Percentiles rank a stretch among this genome's conserved stretches.
Evolutionary conservation across 1,140 invertebrate species (phyloP).

Genomic region (Caerostris darwini): DNA sequence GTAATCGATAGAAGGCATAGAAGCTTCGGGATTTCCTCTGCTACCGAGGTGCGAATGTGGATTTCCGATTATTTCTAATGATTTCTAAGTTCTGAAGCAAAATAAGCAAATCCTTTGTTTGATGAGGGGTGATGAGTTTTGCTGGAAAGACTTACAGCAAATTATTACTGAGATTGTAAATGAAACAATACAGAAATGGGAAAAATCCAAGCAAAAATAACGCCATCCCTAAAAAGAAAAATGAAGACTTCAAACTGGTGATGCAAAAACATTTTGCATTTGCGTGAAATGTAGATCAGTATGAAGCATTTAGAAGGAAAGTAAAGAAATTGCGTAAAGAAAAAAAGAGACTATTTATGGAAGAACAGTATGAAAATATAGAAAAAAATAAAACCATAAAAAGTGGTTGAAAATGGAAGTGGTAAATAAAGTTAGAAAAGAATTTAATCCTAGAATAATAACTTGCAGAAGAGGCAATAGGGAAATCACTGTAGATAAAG

Average conservation of each 20-base stretch:
- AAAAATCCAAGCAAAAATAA: background rate
- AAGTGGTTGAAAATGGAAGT: background rate
- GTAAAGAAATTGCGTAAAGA: background rate
- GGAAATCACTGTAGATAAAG: background rate
- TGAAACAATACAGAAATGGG: background rate
- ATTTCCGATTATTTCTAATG: too few relatives aligned
- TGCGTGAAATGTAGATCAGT: too few relatives aligned
- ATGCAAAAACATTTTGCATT: too few relatives aligned
- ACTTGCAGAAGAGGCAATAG: background rate
- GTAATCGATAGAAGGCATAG: too few relatives aligned
- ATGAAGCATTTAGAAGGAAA: too few relatives aligned
- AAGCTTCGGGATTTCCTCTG: too few relatives aligned
- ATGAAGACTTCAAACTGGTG: background rate
- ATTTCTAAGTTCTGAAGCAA: too few relatives aligned
- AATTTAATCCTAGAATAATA: background rate
- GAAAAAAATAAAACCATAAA: background rate
- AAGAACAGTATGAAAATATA: background rate
- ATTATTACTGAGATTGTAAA: background rate
- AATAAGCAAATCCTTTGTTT: too few relatives aligned
- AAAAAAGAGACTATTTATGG: background rate
- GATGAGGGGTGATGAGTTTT: background rate
- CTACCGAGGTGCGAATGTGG: too few relatives aligned
- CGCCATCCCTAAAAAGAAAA: background rate
- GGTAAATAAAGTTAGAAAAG: background rate
- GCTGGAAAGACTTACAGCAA: background rate